phyloP scores from a whole-genome alignment of 2,113 vertebrate genomes.

The Hippocampus comes region DNA sequence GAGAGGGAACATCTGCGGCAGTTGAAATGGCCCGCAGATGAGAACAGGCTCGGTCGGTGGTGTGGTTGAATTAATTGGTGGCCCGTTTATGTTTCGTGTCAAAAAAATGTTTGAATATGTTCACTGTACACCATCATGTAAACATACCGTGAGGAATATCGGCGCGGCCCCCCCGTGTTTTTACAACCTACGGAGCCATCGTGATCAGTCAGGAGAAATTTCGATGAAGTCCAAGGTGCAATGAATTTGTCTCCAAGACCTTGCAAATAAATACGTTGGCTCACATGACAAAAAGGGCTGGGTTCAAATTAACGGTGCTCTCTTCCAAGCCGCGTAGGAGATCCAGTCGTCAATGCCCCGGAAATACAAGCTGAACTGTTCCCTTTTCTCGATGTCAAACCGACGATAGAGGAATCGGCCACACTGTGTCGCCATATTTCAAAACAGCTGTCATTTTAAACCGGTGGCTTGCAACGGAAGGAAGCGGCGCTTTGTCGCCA shows the following conservation, averaged over 20 bases:
- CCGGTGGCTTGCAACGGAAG: no score
- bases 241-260: slow-evolving; percentile 13
- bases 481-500: no score
- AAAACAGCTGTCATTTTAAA: no score
- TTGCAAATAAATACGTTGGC: background rate
- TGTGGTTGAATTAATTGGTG: slow-evolving; percentile 11
- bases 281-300: background rate
- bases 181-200: slow-evolving; percentile 2
- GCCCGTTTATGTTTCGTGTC: background rate
- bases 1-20: slow-evolving; percentile 63
- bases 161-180: background rate
- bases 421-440: background rate
- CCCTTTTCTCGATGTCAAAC: background rate
- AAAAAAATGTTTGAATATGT: slow-evolving; percentile 1
- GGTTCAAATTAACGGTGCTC: background rate
- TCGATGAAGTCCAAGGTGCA: background rate
- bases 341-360: background rate
- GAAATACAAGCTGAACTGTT: background rate
- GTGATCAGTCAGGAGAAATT: slow-evolving; percentile 19
- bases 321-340: background rate
- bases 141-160: background rate
- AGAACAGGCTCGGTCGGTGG: slow-evolving; percentile 26
- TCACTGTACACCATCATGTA: background rate
- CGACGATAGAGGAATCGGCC: background rate
- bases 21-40: slow-evolving; percentile 37